Base-by-base conservation (phyloP, 2,888 invertebrate genomes). In the Candidula unifasciata region DNA sequence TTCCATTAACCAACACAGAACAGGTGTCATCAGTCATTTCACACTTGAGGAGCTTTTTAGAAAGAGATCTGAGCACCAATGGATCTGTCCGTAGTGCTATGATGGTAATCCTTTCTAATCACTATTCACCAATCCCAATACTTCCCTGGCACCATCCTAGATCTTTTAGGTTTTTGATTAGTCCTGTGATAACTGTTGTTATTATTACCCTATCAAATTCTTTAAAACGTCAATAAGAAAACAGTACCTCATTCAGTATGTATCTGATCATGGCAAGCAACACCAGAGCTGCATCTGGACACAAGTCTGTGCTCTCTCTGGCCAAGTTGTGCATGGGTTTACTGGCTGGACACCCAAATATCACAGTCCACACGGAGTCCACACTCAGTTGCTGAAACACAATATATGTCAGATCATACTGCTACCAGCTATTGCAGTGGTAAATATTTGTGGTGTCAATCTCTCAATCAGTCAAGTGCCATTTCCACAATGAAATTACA, bases 331-430 rank as follows among this genome's bases (percentile, higher is more conserved):
- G 91, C 44, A 93, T 92, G 16, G 94, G 94, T 80, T 94, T 92
- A 82, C 91, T 92, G 84, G 93, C 91, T 33, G 93, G 92, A n/a
- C 96, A 95, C 2, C 98, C 98, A 96, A 99, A 99, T 83, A 99
- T 96, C 89, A 98, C 97, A 66, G 96, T 96, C 98, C 99, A 99
- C 33, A 99, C 97, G 2, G 97, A 96, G 94, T 99, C 96, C 88
- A 96, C 93, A 89, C 95, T 95, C 89, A 96, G 94, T 95, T 95
- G 92, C 68, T 92, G 85, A 16, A 82, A 83, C 21, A 69, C 21
- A 37, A 3, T n/a, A 18, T 24, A 69, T 16, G 35, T 0, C 30
- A 18, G 24, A 30, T 24, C 10, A 54, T 54, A 13, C 10, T 60
- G 5, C 21, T 1, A 16, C 6, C n/a, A n/a, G 60, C 6, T 60